A percentile compares a stretch with the other conserved stretches of the same genome.
phyloP scores from a whole-genome alignment of 2,113 vertebrate genomes.

The Callionymus lyra region DNA sequence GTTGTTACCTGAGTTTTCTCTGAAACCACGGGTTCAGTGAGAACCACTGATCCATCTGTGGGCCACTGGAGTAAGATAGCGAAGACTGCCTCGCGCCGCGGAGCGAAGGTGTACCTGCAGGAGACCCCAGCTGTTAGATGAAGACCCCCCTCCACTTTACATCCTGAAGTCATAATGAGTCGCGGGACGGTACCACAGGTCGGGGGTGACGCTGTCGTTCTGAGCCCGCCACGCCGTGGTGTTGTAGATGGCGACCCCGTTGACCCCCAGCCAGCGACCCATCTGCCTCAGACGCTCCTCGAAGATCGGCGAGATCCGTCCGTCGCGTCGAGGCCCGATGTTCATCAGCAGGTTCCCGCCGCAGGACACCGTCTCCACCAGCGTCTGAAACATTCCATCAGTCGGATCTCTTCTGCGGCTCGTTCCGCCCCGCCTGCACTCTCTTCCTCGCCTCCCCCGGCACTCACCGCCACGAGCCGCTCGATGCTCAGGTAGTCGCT shows the following conservation, averaged over 20 bases:
- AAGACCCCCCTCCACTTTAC: no score
- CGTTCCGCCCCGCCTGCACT: not conserved
- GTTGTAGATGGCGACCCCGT: slow-evolving; percentile 84
- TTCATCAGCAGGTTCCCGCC: slow-evolving; percentile 95
- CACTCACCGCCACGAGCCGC: slow-evolving; percentile 74
- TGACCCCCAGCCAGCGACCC: slow-evolving; percentile 84
- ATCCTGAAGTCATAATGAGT: not conserved
- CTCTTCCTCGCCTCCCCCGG: not conserved
- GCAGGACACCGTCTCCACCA: slow-evolving; percentile 86
- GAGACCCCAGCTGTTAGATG: no score
- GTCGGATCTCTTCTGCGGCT: not conserved
- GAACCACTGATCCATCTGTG: slow-evolving; percentile 57
- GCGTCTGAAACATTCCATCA: slow-evolving; percentile 32
- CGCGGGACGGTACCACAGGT: slow-evolving; percentile 68
- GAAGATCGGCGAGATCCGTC: slow-evolving; percentile 76
- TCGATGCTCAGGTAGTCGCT: slow-evolving; percentile 73
- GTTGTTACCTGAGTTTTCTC: slow-evolving; percentile 73
- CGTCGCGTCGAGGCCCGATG: slow-evolving; percentile 82
- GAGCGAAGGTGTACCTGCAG: slow-evolving; percentile 80
- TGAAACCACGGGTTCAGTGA: slow-evolving; percentile 65
- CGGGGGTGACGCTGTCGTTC: slow-evolving; percentile 72
- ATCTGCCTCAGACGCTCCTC: slow-evolving; percentile 87
- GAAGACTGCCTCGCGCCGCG: slow-evolving; percentile 66
- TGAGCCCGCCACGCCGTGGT: slow-evolving; percentile 79
- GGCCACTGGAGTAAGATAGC: slow-evolving; percentile 84